Conservation (phyloP, 2,113 vertebrate genomes). For the Siphamia tubifer region DNA sequence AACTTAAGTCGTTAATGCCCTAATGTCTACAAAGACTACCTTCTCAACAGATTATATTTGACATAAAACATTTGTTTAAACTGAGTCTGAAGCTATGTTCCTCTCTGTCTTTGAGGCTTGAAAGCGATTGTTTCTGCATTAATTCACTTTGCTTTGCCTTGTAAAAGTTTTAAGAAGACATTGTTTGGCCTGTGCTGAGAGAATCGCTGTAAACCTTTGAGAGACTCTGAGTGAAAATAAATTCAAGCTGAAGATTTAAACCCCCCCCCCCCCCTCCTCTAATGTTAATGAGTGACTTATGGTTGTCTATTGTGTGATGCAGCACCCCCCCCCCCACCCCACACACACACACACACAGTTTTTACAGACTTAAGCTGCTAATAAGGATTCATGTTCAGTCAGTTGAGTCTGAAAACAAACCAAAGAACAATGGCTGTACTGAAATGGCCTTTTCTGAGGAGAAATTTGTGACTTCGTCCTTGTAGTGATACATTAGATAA, state of each 20-base stretch:
- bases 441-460: background rate
- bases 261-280: conserved; percentile 39
- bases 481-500: conserved; percentile 10
- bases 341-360: no score
- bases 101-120: conserved; percentile 26
- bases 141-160: conserved; percentile 62
- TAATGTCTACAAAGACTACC: background rate
- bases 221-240: conserved; percentile 69
- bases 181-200: conserved; percentile 48
- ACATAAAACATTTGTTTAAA: conserved; percentile 36
- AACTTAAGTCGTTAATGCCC: no score
- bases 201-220: conserved; percentile 65
- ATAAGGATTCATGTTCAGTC: conserved; percentile 61
- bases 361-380: conserved; percentile 55
- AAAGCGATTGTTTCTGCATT: conserved; percentile 55
- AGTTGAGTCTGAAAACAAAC: conserved; percentile 31
- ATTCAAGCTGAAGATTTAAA: conserved; percentile 58
- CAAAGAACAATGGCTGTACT: conserved; percentile 2
- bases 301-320: conserved; percentile 48
- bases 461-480: conserved; percentile 13
- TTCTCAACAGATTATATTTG: conserved; percentile 28
- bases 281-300: conserved; percentile 62
- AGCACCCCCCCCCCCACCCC: no score
- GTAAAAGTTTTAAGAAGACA: conserved; percentile 57
- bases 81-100: conserved; percentile 31